Evolutionary conservation across 1,140 invertebrate genomes (phyloP), one percentile per base, ranked within the genome.

Genomic region (Reticulitermes speratus): DNA sequence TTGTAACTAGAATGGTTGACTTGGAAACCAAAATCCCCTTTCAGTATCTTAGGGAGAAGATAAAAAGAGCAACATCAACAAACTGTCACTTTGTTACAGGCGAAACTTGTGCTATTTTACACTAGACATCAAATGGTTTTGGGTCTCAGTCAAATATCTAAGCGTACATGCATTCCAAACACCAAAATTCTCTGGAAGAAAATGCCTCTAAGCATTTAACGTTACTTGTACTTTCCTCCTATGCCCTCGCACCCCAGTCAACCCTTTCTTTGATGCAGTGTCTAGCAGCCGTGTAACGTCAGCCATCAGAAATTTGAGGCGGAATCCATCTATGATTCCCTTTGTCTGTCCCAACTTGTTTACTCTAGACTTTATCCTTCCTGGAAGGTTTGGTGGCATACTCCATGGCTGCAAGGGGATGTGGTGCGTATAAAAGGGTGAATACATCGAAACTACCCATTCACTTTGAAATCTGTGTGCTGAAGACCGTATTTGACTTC

Each of bases 311-410:
- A 75, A 75, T 75, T 75, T 30, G 65, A 75, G 65, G 65, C n/a
- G 65, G 9, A 14, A 75, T 75, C 5, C 65, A 75, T 75, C 65
- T 75, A 30, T 75, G 65, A 75, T 75, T 75, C 65, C 65, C 65
- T 75, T 75, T 75, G 65, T 75, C 65, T 75, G 65, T 30, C n/a
- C 65, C 25, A 75, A 75, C 65, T 75, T 75, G 65, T 75, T 75
- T 75, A 75, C 65, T 75, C 25, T 75, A 25, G 65, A 55, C 14
- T 16, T 12, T 55, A 55, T 16, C 19, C 19, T 55, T 55, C 14
- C 52, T 16, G 52, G 52, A 55, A 55, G 16, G 52, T 9, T 75
- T n/a, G 65, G 65, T 75, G 65, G n/a, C 65, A 23, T 65, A 30
- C 65, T 75, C 25, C 52, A 5, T 21, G 19, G 52, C 19, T 55